Evolutionary conservation across 2,113 vertebrate species (phyloP), one percentile per base, ranked within the genome.

Genomic region (Acrocephalus arundinaceus): DNA sequence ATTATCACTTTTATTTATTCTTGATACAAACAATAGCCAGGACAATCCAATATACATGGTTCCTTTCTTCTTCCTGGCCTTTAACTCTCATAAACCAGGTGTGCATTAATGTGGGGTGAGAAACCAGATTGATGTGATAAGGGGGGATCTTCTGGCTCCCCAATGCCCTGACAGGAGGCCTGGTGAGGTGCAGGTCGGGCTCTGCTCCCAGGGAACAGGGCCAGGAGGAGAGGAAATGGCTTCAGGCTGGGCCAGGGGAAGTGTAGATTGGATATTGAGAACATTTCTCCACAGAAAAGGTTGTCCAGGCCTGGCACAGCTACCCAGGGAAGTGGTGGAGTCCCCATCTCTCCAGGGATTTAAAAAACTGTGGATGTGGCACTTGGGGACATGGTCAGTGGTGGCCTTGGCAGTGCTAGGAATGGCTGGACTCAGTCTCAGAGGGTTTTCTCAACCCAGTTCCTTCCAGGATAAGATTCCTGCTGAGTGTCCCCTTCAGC

Each of bases 131-230:
- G 33, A 21, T 39, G 23, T 10, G 45, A 8, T 14, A 3, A 17
- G 22, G 51, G 31, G 59, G 22, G 6, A 16, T 16, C 13, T 30
- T 16, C 7, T 67, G 61, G 23, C 52, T 30, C 37, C 37, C 27
- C 52, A 65, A 2, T 0, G 2, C 35, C 49, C 37, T 43, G 49
- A 14, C 48, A 43, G 58, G 45, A 65, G 13, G 1, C 5, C 12
- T 46, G 63, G 14, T 22, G 49, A 58, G 39, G 27, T 10, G 41
- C 6, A 28, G 35, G 17, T 31, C 0, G 0, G 18, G 12, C 25
- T 65, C 31, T 65, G 51, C 14, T 51, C 37, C 21, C 7, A 11
- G 15, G 27, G 27, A 35, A 49, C 6, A 10, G 33, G 10, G 22
- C n/a, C 22, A 58, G 68, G 76, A 89, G 15, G 24, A 66, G 33